Conservation (phyloP, 2,113 vertebrate species). For the Chinchilla lanigera region DNA sequence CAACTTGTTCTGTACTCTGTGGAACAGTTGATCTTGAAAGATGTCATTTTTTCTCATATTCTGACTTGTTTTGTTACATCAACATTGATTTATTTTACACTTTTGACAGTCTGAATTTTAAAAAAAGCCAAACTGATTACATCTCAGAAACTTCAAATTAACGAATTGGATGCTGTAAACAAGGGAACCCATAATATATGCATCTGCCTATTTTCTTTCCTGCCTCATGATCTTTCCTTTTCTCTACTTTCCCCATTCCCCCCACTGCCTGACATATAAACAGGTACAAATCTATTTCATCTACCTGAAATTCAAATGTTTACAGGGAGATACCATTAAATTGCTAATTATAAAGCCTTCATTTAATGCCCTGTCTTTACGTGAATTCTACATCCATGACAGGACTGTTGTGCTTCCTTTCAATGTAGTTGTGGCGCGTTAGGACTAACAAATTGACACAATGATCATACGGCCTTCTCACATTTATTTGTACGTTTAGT, state of each 20-base stretch:
- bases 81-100: slow-evolving; percentile 77
- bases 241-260: neutral
- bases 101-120: slow-evolving; percentile 65
- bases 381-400: neutral
- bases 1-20: slow-evolving; percentile 67
- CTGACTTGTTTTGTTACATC: slow-evolving; percentile 78
- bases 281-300: neutral
- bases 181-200: slow-evolving; percentile 33
- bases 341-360: neutral
- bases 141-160: slow-evolving; percentile 76
- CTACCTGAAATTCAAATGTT: slow-evolving; percentile 22
- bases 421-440: neutral
- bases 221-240: neutral
- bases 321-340: neutral
- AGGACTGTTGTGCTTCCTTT: neutral
- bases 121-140: slow-evolving; percentile 25
- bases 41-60: slow-evolving; percentile 70
- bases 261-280: neutral
- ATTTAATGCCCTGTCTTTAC: neutral
- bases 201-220: neutral
- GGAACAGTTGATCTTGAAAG: slow-evolving; percentile 79
- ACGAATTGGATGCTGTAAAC: neutral
- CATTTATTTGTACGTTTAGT: neutral
- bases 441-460: neutral
- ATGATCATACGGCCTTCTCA: neutral